Evolutionary conservation across 1,140 invertebrate genomes (phyloP).

Genomic region (Cepaea nemoralis): DNA sequence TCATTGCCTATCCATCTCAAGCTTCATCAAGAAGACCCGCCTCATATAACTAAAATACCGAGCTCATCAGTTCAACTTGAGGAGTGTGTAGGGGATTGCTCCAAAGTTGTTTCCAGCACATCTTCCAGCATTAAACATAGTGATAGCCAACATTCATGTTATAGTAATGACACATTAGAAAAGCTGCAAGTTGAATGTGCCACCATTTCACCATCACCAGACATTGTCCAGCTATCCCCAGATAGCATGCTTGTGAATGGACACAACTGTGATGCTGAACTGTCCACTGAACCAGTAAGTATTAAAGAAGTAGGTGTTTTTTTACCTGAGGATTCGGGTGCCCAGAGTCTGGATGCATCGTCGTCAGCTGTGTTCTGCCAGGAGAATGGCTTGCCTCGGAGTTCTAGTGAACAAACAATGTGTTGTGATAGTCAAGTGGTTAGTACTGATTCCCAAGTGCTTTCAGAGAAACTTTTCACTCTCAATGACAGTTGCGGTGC

Average conservation of each 20-base stretch:
- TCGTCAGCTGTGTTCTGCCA: slow-evolving; percentile 24
- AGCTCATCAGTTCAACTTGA: not conserved
- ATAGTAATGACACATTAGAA: not conserved
- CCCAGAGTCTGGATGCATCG: not conserved
- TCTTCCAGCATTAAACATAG: not conserved
- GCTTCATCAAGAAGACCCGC: not conserved
- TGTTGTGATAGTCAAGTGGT: slow-evolving; percentile 1
- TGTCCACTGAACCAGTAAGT: not conserved
- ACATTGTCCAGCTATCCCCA: not conserved
- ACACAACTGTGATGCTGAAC: not conserved
- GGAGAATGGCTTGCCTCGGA: not conserved
- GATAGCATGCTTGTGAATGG: not conserved
- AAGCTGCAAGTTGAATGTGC: not conserved
- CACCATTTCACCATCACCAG: not conserved
- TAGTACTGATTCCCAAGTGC: slow-evolving; percentile 13
- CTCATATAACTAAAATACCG: not conserved
- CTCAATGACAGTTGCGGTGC: not conserved
- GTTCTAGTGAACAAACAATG: not conserved
- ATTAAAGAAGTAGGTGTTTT: slow-evolving; percentile 30
- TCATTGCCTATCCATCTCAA: slow-evolving; percentile 8
- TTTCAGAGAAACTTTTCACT: not conserved
- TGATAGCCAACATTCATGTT: too few relatives aligned
- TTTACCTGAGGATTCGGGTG: slow-evolving; percentile 29
- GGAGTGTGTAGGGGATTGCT: not conserved
- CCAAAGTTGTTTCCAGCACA: not conserved